Evolutionary conservation across 2,888 invertebrate species (phyloP), one percentile per base, ranked within the genome.

Genomic region (Sarcophaga carnaria): DNA sequence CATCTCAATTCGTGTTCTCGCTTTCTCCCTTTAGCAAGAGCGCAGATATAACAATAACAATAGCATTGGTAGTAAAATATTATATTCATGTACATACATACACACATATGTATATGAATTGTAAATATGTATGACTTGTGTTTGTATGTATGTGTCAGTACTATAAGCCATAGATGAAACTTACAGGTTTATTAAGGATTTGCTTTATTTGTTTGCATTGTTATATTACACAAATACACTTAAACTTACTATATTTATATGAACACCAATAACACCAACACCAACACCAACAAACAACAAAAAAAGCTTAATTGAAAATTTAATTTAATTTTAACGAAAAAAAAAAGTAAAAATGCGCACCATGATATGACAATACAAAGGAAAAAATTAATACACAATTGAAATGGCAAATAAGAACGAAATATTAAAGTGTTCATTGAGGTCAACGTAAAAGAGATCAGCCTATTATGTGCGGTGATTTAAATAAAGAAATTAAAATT

Each of bases 251-350:
- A n/a, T 22, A 22, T 22, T 22, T 1, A 22, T 22, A 22, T 22
- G 22, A 22, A 22, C 22, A 22, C 22, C 22, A 22, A 22, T 22
- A 22, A 22, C 22, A 22, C 1, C 22, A 54, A 27, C 20, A 17
- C 10, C 59, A 14, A 80, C 17, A 54, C 12, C 54, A 60, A 74
- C 62, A 49, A 69, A 62, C 8, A 12, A 22, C 22, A 25, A 80
- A 76, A 85, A 20, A 80, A 77, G 22, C 63, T 86, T 83, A 70
- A 80, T 80, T 77, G 72, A 74, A 78, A 80, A 74, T 80, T 74
- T 69, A 80, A 83, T 83, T 83, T 25, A 69, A 86, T 83, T 80
- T 74, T 25, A 72, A 20, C 54, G 63, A 81, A n/a, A 49, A 14
- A 11, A 70, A 70, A 54, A 45, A 45, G 8, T 10, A 45, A n/a